A percentile compares a stretch with the other conserved stretches of the same genome.
phyloP scores from a whole-genome alignment of 2,113 vertebrate species.

The Oceanites oceanicus region DNA sequence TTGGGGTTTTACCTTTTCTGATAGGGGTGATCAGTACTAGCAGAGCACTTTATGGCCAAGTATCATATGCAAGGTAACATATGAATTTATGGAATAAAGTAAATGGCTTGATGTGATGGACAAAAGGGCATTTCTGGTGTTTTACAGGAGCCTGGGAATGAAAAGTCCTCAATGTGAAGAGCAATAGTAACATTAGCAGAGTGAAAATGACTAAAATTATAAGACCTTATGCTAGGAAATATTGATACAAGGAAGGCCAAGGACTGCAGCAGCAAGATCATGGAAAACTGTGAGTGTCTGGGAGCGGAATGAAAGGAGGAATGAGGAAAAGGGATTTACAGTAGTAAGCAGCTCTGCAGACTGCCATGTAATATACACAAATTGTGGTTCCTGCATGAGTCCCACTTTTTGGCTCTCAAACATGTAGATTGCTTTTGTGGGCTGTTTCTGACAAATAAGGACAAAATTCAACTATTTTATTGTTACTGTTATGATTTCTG shows the following conservation, averaged over 20 bases:
- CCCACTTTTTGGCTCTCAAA: neutral
- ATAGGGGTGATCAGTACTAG: neutral
- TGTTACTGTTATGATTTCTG: neutral
- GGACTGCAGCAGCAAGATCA: neutral
- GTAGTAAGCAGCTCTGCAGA: neutral
- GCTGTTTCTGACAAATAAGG: neutral
- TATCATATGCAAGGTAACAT: neutral
- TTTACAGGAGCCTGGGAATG: neutral
- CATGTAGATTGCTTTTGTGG: neutral
- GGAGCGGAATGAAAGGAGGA: neutral
- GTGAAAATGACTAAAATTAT: neutral
- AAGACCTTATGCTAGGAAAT: neutral
- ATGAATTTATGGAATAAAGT: neutral
- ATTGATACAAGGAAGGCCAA: neutral
- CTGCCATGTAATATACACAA: neutral
- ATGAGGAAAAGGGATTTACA: neutral
- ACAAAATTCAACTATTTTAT: neutral
- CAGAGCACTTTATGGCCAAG: neutral
- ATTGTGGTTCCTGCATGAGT: neutral
- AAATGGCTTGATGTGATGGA: neutral
- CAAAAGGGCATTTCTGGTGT: neutral
- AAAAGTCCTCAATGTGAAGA: neutral
- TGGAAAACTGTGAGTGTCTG: neutral
- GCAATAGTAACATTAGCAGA: neutral
- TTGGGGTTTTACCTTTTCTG: neutral